Evolutionary conservation across 2,113 vertebrate genomes (phyloP).

Genomic region (Bubo blakistoni): DNA sequence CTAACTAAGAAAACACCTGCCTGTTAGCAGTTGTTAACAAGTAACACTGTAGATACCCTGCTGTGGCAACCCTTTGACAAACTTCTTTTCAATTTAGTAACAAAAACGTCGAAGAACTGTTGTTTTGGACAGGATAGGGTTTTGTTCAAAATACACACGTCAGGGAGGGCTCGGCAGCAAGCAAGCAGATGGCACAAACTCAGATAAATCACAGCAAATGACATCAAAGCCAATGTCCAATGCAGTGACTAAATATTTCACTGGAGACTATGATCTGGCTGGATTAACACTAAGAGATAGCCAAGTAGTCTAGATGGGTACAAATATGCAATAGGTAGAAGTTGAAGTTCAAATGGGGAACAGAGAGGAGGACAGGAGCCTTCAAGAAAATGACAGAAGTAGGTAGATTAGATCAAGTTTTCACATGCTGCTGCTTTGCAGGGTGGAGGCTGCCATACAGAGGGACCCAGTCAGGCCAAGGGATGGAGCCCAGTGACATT

Average conservation of each 20-base stretch:
- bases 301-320: background rate
- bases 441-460: rapidly evolving
- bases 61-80: background rate
- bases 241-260: background rate
- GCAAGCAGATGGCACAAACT: background rate
- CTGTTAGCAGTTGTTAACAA: background rate
- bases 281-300: background rate
- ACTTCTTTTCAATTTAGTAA: background rate
- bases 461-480: background rate
- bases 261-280: background rate
- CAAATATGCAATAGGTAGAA: background rate
- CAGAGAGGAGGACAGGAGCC: background rate
- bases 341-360: background rate
- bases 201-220: background rate
- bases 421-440: background rate
- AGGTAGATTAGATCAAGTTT: background rate
- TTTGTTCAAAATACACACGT: background rate
- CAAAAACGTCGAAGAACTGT: background rate
- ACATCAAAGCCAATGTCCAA: background rate
- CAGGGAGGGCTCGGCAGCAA: background rate
- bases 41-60: background rate
- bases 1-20: background rate
- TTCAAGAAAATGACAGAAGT: background rate
- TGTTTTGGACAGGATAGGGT: background rate
- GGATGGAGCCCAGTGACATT: background rate